Evolutionary conservation across 2,888 invertebrate genomes (phyloP).

Genomic region (Argyresthia goedartella): DNA sequence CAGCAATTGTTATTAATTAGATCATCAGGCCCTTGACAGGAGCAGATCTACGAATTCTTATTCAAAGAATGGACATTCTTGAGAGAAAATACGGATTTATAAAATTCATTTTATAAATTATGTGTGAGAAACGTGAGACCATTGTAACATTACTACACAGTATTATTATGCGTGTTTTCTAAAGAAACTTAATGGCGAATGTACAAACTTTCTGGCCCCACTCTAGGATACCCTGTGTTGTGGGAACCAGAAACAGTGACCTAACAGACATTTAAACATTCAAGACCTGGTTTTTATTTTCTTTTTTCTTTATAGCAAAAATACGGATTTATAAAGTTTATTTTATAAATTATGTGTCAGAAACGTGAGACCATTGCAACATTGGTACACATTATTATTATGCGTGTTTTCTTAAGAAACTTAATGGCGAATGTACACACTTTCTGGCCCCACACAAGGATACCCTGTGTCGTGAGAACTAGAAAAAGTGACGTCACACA

Average conservation of each 20-base stretch:
- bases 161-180: background rate
- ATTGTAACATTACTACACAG: background rate
- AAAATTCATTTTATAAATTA: background rate
- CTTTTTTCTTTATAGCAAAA: background rate
- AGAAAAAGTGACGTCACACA: too few species aligned
- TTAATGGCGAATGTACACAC: too few species aligned
- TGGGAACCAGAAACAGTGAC: too few species aligned
- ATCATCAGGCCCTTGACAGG: conserved; percentile 4
- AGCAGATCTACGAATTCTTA: background rate
- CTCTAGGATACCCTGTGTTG: too few species aligned
- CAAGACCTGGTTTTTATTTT: too few species aligned
- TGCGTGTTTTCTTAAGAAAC: too few species aligned
- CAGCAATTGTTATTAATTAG: conserved; percentile 42
- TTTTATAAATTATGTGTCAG: background rate
- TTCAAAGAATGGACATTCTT: background rate
- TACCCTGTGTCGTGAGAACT: too few species aligned
- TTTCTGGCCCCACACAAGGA: too few species aligned
- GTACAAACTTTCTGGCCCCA: too few species aligned
- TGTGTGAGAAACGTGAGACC: background rate
- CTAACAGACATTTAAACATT: too few species aligned
- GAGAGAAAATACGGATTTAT: background rate
- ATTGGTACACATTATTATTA: background rate
- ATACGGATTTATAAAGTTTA: background rate
- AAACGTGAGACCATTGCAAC: background rate
- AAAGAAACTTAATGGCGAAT: background rate